These are phyloP conservation scores for Eumerus sabulonum DNA, from an alignment of 2,888 invertebrate genomes.

Conservation along the genomic window DNA sequence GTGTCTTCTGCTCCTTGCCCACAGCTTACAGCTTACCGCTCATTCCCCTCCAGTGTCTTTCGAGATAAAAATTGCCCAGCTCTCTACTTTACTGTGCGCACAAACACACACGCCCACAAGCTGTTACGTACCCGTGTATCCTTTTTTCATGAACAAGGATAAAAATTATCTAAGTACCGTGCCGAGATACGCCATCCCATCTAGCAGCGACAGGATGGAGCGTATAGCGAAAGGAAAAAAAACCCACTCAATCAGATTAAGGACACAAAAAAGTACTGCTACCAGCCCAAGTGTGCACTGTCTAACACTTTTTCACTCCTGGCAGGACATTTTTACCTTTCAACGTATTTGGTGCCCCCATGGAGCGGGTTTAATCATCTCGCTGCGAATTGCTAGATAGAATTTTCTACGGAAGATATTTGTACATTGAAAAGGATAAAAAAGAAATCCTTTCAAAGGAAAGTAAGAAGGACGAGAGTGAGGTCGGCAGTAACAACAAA, in stretches of 20 bases:
- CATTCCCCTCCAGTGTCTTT: constrained; percentile 33
- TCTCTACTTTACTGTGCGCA: constrained; percentile 9
- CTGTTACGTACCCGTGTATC: not conserved
- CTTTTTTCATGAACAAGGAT: constrained; percentile 29
- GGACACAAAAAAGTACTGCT: constrained; percentile 28
- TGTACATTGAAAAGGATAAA: too few relatives aligned
- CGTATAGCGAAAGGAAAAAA: constrained; percentile 33
- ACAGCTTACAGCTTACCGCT: constrained; percentile 20
- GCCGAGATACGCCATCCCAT: constrained; percentile 14
- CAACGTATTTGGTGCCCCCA: constrained; percentile 38
- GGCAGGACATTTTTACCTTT: constrained; percentile 66
- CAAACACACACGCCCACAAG: not conserved
- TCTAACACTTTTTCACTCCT: constrained; percentile 56
- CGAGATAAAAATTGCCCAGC: constrained; percentile 33
- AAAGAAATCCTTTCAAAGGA: too few relatives aligned
- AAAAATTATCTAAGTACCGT: constrained; percentile 52
- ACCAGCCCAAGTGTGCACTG: constrained; percentile 42
- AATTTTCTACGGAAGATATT: too few relatives aligned
- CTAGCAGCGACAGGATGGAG: constrained; percentile 20
- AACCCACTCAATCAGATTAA: constrained; percentile 64
- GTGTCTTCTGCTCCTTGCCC: constrained; percentile 38
- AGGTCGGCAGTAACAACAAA: constrained; percentile 36
- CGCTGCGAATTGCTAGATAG: constrained; percentile 1
- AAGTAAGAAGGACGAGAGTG: not conserved
- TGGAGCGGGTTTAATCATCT: constrained; percentile 36